These are phyloP conservation scores for Sebastes fasciatus DNA, from an alignment of 2,113 vertebrate species.

Conservation along the genomic window DNA sequence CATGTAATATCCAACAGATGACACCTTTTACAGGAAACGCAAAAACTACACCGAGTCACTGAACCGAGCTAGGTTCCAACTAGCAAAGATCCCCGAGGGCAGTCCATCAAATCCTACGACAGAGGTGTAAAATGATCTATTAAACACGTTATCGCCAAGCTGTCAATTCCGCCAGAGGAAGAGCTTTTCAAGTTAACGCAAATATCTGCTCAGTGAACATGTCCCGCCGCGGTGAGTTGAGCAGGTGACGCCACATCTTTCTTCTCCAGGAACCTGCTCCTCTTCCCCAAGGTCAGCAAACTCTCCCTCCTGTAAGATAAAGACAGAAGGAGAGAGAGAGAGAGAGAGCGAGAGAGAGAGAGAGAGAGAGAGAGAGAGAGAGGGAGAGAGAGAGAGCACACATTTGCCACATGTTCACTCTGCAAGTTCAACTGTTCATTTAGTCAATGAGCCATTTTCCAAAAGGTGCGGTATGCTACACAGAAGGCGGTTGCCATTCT, in stretches of 20 bases:
- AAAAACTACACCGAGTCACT: conserved; percentile 49
- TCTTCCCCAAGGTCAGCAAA: conserved; percentile 67
- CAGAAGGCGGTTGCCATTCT: conserved; percentile 44
- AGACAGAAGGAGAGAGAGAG: conserved; percentile 42
- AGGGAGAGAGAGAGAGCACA: conserved; percentile 54
- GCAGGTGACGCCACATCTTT: conserved; percentile 73
- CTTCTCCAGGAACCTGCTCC: conserved; percentile 50
- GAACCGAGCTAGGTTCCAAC: conserved; percentile 60
- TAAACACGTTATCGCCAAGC: conserved; percentile 53
- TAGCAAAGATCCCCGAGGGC: conserved; percentile 65
- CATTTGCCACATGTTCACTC: conserved; percentile 76
- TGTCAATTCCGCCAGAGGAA: conserved; percentile 58
- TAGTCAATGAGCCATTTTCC: conserved; percentile 55
- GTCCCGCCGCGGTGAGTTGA: conserved; percentile 63
- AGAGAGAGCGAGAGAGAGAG: conserved; percentile 1
- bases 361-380: conserved; percentile 7
- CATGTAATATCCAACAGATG: conserved; percentile 70
- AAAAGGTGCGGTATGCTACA: conserved; percentile 40
- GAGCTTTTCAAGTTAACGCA: conserved; percentile 69
- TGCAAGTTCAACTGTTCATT: conserved; percentile 65
- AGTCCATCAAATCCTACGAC: conserved; percentile 73
- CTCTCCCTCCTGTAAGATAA: conserved; percentile 72
- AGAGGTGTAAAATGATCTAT: conserved; percentile 57
- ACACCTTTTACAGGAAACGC: conserved; percentile 55
- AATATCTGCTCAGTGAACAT: conserved; percentile 70